Evolutionary conservation across 1,140 invertebrate species (phyloP), one percentile per base, ranked within the genome.

Genomic region (Drosophila triauraria): DNA sequence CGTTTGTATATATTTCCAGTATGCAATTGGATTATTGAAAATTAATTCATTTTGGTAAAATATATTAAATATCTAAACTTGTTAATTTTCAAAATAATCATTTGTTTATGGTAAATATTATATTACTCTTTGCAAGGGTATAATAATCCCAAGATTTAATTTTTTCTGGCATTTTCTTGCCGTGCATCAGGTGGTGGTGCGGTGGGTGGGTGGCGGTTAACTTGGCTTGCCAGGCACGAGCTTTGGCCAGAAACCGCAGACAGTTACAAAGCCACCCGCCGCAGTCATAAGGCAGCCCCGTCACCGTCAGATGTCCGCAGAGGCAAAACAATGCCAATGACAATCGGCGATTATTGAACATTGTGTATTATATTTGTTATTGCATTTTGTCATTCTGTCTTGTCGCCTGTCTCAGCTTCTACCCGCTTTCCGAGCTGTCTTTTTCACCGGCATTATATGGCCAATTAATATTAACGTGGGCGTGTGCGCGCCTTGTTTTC

Each of bases 301-400:
- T 51, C 47, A 32, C 17, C 50, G 40, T 30, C 23, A 50, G 20
- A 20, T 51, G 43, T 50, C 30, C 32, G 32, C 9, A 35, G 32
- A 56, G 58, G 54, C 57, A 79, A 90, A 90, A 90, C 84, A 87
- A 87, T 87, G 80, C 72, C 77, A 88, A 56, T 84, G 84, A 50
- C 85, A 78, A 84, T 90, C 87, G 68, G 68, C 65, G 80, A 78
- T 84, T 88, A 84, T 83, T 81, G 78, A 82, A 85, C 79, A 79
- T 79, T 77, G 63, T 85, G 63, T 63, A 71, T 67, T 60, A 87
- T 82, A 87, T 82, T 64, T 79, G 80, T 75, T 84, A 74, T 63
- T 79, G 84, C 70, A 88, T 90, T 88, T 88, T 88, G 85, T 90
- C 85, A 90, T 81, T 81, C 78, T 85, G 85, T 90, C 85, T 90